A percentile compares a stretch with the other conserved stretches of the same genome.
Conservation (phyloP, 2,888 invertebrate species). For the Catotricha subobsoleta region DNA sequence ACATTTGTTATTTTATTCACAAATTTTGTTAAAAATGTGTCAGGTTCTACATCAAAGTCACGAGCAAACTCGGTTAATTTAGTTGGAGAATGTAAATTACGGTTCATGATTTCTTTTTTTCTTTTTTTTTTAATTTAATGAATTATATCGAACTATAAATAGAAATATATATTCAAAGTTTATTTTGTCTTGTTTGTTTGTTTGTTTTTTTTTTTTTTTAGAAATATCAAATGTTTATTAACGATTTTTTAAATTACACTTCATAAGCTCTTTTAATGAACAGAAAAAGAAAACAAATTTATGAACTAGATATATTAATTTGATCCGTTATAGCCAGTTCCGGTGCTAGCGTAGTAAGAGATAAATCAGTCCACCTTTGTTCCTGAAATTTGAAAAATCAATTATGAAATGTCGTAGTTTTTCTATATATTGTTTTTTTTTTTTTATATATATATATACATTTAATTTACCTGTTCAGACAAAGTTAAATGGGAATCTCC, state of each 20-base stretch:
- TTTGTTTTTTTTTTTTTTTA: constrained; percentile 4
- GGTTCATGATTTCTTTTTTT: constrained; percentile 31
- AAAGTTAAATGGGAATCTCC: constrained; percentile 80
- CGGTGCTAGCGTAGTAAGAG: constrained; percentile 31
- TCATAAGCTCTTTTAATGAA: background rate
- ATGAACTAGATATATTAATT: constrained; percentile 20
- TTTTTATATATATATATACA: constrained; percentile 1
- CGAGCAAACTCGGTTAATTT: constrained; percentile 61
- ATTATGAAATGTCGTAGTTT: background rate
- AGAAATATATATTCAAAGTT: background rate
- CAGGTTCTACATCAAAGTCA: constrained; percentile 28
- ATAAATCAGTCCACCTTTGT: constrained; percentile 44
- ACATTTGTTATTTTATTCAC: constrained; percentile 29
- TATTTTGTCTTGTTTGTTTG: constrained; percentile 6
- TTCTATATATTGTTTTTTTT: background rate
- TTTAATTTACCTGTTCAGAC: constrained; percentile 56
- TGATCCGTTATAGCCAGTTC: constrained; percentile 27
- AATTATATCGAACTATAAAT: background rate
- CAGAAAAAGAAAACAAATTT: background rate
- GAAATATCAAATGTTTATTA: too few species aligned
- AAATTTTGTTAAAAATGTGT: constrained; percentile 26
- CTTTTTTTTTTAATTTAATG: too few species aligned
- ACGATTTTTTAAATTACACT: too few species aligned
- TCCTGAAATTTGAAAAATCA: constrained; percentile 29
- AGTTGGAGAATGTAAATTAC: constrained; percentile 42